Evolutionary conservation across 2,797 vertebrate species (phyloP).

Genomic region (Esox masquinongy): DNA sequence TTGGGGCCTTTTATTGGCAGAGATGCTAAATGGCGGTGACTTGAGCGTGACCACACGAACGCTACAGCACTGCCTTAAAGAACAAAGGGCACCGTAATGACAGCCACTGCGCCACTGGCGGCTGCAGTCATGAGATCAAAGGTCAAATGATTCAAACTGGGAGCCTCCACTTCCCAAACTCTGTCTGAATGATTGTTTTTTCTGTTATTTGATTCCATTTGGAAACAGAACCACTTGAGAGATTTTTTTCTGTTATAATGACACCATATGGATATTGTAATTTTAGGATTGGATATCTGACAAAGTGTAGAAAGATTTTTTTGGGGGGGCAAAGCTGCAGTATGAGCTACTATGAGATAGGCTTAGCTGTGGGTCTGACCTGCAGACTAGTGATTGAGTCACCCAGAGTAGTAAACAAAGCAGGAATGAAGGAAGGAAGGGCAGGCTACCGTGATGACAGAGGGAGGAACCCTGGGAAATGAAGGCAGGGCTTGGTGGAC

Average conservation of each 20-base stretch:
- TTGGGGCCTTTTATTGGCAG: conserved; percentile 35
- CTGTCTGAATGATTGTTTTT: not conserved
- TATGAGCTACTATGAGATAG: not conserved
- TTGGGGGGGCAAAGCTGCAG: not conserved
- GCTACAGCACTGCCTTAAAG: not conserved
- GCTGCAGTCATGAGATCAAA: not conserved
- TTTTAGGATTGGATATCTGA: not conserved
- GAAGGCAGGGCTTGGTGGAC: not conserved
- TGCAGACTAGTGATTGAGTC: not conserved
- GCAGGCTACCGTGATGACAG: not conserved
- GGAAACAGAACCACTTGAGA: not conserved
- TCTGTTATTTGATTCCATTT: not conserved
- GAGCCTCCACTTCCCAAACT: not conserved
- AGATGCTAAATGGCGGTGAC: conserved; percentile 14
- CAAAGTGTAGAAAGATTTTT: not conserved
- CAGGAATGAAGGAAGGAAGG: not conserved
- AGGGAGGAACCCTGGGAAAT: conserved; percentile 10
- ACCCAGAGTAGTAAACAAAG: not conserved
- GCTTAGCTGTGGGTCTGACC: not conserved
- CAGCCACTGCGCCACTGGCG: not conserved
- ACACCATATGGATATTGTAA: not conserved
- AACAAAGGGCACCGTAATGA: not conserved
- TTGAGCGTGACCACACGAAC: conserved; percentile 16
- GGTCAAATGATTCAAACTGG: not conserved
- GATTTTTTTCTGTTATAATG: not conserved